Evolutionary conservation across 2,113 vertebrate genomes (phyloP).

Genomic region (Clarias macrocephalus): DNA sequence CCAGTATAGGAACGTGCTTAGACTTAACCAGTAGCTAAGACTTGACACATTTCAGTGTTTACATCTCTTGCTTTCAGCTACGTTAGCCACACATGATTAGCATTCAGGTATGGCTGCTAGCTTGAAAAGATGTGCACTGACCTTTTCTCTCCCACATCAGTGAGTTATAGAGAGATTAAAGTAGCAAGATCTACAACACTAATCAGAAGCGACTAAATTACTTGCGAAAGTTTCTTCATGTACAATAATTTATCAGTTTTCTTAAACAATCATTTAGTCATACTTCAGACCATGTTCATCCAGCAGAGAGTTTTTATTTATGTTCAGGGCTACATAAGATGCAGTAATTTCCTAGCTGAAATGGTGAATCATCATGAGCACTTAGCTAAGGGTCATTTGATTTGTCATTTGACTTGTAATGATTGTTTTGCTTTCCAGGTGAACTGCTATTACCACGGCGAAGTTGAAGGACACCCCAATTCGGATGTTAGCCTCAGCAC

Average conservation of each 20-base stretch:
- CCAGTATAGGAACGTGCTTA: background rate
- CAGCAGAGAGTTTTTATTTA: background rate
- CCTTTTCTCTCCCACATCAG: background rate
- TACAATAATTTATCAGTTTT: background rate
- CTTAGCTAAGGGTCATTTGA: background rate
- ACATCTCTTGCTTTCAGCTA: background rate
- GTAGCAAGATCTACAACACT: background rate
- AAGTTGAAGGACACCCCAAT: conserved; percentile 66
- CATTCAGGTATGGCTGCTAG: conserved; percentile 1
- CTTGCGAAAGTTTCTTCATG: background rate
- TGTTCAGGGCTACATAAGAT: background rate
- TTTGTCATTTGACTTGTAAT: background rate
- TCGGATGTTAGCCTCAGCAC: conserved; percentile 77
- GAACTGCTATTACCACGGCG: conserved; percentile 80
- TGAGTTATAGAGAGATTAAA: background rate
- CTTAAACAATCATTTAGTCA: background rate
- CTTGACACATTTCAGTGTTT: conserved; percentile 10
- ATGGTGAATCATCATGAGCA: background rate
- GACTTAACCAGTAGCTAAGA: background rate
- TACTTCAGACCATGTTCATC: background rate
- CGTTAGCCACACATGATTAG: conserved; percentile 18
- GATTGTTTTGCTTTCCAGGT: conserved; percentile 55
- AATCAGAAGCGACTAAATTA: background rate
- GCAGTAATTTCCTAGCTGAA: background rate
- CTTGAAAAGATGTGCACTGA: conserved; percentile 3